phyloP scores from a whole-genome alignment of 2,888 invertebrate genomes.

The Machimus rusticus region DNA sequence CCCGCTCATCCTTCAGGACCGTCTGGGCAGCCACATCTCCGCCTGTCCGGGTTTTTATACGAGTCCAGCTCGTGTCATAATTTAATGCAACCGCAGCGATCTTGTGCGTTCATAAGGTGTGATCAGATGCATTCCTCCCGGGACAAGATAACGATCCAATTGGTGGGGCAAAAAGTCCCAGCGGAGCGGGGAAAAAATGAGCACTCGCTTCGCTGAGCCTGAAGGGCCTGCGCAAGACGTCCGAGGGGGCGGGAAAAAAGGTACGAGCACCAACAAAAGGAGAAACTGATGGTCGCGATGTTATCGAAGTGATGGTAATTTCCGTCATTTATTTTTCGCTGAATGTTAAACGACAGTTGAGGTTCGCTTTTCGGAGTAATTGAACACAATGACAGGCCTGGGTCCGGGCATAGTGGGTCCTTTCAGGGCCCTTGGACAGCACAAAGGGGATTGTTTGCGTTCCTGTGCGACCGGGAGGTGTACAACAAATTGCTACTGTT shows the following conservation, averaged over 20 bases:
- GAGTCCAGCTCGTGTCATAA: slow-evolving; percentile 33
- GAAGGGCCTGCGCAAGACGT: background rate
- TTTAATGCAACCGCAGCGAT: slow-evolving; percentile 34
- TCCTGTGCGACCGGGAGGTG: background rate
- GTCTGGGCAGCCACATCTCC: background rate
- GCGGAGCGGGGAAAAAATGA: background rate
- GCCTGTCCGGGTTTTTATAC: slow-evolving; percentile 15
- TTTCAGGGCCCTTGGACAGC: slow-evolving; percentile 6
- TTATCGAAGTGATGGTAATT: slow-evolving; percentile 36
- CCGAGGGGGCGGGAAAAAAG: background rate
- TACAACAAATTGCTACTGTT: slow-evolving; percentile 23
- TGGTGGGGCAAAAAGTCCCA: slow-evolving; percentile 5
- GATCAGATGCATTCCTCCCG: slow-evolving; percentile 39
- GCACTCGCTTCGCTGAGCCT: background rate
- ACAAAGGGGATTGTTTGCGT: background rate
- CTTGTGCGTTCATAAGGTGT: slow-evolving; percentile 14
- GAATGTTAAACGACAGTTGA: slow-evolving; percentile 12
- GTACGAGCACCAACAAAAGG: background rate
- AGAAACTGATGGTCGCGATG: slow-evolving; percentile 27
- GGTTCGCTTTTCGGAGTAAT: slow-evolving; percentile 17
- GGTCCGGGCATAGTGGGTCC: background rate
- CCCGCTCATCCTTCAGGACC: background rate
- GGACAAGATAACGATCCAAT: slow-evolving; percentile 39
- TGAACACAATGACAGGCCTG: slow-evolving; percentile 16
- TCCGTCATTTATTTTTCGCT: slow-evolving; percentile 33